A percentile compares a stretch with the other conserved stretches of the same genome.
Conservation (phyloP, 64 coral and sea anemone genomes). For the Montipora foliosa region DNA sequence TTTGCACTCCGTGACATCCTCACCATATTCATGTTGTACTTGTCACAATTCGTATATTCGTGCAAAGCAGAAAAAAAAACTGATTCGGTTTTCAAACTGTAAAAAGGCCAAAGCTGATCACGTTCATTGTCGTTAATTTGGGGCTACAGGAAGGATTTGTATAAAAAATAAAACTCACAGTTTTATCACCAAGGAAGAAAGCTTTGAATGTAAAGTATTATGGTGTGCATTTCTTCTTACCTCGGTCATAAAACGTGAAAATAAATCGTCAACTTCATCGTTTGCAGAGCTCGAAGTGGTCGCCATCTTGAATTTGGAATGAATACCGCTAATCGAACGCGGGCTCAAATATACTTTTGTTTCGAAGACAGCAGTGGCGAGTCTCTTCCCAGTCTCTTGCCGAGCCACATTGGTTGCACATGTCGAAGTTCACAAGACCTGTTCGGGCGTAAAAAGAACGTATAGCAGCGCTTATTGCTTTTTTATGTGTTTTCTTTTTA, state of each 20-base stretch:
- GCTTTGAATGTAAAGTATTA: neutral
- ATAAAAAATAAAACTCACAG: neutral
- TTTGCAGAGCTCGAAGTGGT: conserved; percentile 3
- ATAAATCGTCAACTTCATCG: conserved; percentile 49
- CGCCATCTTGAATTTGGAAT: conserved; percentile 73
- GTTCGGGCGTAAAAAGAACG: conserved; percentile 41
- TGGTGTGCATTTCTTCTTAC: neutral
- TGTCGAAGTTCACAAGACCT: conserved; percentile 60
- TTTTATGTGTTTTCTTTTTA: conserved; percentile 82
- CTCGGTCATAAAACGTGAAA: conserved; percentile 82
- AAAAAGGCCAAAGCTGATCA: no score
- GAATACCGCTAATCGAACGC: neutral
- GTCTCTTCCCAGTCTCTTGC: conserved; percentile 34
- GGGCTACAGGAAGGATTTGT: neutral
- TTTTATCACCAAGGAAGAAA: neutral
- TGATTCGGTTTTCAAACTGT: no score
- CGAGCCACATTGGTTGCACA: conserved; percentile 60
- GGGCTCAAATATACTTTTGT: neutral
- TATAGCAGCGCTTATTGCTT: conserved; percentile 36
- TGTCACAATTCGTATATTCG: no score
- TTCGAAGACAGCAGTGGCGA: no score
- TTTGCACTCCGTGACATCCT: no score
- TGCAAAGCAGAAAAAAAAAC: no score
- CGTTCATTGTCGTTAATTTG: no score
- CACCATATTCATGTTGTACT: no score